Conservation (phyloP, 2,888 invertebrate genomes). For the Orthonevra nobilis region DNA sequence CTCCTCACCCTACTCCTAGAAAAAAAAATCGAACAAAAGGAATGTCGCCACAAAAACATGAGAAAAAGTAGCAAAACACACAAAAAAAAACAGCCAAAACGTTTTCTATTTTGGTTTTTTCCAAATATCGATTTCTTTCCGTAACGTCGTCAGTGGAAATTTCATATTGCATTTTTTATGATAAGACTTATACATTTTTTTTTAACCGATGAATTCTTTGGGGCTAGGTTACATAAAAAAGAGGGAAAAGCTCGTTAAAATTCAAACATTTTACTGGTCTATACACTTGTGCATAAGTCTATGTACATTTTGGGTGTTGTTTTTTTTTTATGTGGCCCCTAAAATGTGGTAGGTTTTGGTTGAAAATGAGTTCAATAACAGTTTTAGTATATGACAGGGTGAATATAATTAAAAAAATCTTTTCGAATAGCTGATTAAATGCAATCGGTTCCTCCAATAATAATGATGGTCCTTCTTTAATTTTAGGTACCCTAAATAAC, state of each 20-base stretch:
- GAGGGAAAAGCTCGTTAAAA: constrained; percentile 9
- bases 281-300: neutral
- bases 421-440: too few species aligned
- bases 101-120: constrained; percentile 47
- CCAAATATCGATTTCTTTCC: constrained; percentile 19
- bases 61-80: too few species aligned
- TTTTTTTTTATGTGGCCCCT: constrained; percentile 14
- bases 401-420: too few species aligned
- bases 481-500: too few species aligned
- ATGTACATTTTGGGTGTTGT: constrained; percentile 3
- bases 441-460: too few species aligned
- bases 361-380: neutral
- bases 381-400: too few species aligned
- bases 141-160: neutral
- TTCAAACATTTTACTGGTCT: neutral
- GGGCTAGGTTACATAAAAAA: neutral
- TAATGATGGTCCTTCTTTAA: too few species aligned
- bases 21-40: constrained; percentile 9
- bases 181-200: too few species aligned
- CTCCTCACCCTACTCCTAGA: constrained; percentile 2
- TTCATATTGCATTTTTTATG: too few species aligned
- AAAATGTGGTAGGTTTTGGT: neutral
- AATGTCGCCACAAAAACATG: constrained; percentile 28
- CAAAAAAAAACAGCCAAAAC: constrained; percentile 6
- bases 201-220: too few species aligned